These are phyloP conservation scores for Scomberomorus guttatus DNA, from an alignment of 2,797 vertebrate genomes.

Conservation along the genomic window DNA sequence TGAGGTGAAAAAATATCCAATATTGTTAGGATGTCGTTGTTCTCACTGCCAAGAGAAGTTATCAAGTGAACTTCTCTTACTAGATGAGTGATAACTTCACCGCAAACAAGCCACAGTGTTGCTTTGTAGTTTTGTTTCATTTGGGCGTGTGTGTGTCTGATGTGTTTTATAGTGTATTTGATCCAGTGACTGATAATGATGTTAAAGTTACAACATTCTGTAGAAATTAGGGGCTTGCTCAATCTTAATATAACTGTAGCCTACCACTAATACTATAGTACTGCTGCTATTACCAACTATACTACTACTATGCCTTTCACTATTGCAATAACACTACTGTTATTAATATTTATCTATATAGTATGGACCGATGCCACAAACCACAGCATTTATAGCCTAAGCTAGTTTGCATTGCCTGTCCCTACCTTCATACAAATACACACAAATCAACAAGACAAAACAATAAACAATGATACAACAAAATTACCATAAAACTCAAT, in stretches of 20 bases:
- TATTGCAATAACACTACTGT: background rate
- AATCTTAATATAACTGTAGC: background rate
- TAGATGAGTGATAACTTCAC: background rate
- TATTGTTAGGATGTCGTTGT: too few relatives aligned
- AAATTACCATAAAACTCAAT: background rate
- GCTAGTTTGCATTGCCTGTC: background rate
- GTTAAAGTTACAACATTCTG: background rate
- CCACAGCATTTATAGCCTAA: background rate
- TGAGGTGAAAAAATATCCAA: background rate
- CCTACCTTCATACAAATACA: background rate
- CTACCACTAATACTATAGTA: background rate
- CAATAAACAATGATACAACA: background rate
- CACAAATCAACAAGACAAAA: background rate
- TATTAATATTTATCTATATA: background rate
- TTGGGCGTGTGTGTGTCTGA: background rate
- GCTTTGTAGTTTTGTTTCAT: background rate
- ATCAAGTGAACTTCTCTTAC: background rate
- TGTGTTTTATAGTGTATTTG: background rate
- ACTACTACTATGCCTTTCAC: background rate
- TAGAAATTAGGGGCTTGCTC: background rate
- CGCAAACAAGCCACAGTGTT: background rate
- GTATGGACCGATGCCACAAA: too few relatives aligned
- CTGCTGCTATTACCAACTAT: background rate
- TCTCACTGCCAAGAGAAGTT: slow-evolving; percentile 9
- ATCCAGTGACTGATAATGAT: background rate